phyloP scores from a whole-genome alignment of 2,888 invertebrate species.

The Phyto melanocephala region DNA sequence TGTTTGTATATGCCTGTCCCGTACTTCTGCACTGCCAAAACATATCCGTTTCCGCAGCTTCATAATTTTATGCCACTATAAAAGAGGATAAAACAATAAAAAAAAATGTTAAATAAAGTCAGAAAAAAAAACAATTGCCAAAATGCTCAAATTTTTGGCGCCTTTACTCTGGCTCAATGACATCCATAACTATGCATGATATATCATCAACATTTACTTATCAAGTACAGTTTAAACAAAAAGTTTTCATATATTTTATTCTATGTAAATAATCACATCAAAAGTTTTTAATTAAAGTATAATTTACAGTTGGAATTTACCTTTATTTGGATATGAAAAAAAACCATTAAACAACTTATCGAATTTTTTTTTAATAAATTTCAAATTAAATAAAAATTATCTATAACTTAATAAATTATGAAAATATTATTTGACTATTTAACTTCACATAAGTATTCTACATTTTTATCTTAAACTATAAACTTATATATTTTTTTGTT shows the following conservation, averaged over 20 bases:
- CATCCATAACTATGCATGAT: conserved; percentile 57
- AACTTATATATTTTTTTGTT: not conserved
- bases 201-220: conserved; percentile 49
- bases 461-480: not conserved
- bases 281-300: too few relatives aligned
- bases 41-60: conserved; percentile 63
- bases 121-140: conserved; percentile 60
- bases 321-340: too few relatives aligned
- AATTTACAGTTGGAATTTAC: too few relatives aligned
- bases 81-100: conserved; percentile 46
- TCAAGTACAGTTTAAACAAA: conserved; percentile 13
- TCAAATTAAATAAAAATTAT: too few relatives aligned
- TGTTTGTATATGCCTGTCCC: conserved; percentile 16
- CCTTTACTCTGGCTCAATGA: conserved; percentile 61
- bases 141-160: conserved; percentile 65
- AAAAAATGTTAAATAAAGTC: not conserved
- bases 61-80: conserved; percentile 59
- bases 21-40: conserved; percentile 60
- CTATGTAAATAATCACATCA: too few relatives aligned
- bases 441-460: too few relatives aligned
- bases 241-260: too few relatives aligned
- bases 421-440: too few relatives aligned
- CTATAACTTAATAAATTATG: too few relatives aligned
- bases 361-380: too few relatives aligned
- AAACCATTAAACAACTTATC: too few relatives aligned